Percentiles rank a stretch among this genome's conserved stretches.
These are phyloP conservation scores for Chionis minor DNA, from an alignment of 2,113 vertebrate species.

Conservation along the genomic window DNA sequence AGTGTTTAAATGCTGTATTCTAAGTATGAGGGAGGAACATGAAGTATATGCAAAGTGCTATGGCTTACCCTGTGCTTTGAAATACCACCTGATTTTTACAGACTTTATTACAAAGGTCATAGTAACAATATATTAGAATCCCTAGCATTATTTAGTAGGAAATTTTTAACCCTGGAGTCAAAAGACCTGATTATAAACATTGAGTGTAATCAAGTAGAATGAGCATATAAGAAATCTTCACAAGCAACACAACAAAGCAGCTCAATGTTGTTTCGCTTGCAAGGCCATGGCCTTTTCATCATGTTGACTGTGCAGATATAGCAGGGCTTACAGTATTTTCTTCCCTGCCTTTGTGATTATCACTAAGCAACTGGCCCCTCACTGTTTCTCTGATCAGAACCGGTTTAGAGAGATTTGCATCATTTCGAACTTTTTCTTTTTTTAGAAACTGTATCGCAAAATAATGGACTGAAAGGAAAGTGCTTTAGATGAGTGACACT, in stretches of 20 bases:
- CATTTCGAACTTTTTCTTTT: slow-evolving; percentile 1
- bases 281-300: not conserved
- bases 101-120: not conserved
- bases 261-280: not conserved
- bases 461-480: slow-evolving; percentile 1
- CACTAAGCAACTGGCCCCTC: slow-evolving; percentile 8
- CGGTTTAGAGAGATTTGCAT: not conserved
- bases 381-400: not conserved
- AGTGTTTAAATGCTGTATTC: not conserved
- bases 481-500: not conserved
- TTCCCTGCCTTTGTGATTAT: slow-evolving; percentile 24
- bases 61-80: not conserved
- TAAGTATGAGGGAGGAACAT: not conserved
- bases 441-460: not conserved
- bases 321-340: not conserved
- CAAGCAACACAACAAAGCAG: not conserved
- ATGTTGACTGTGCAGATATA: not conserved
- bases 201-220: not conserved
- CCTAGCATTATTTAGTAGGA: not conserved
- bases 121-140: not conserved
- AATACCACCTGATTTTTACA: not conserved
- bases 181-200: not conserved
- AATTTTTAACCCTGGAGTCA: not conserved
- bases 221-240: not conserved
- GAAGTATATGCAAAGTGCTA: not conserved